Evolutionary conservation across 2,888 invertebrate species (phyloP).

Genomic region (Pandemis cinnamomeana): DNA sequence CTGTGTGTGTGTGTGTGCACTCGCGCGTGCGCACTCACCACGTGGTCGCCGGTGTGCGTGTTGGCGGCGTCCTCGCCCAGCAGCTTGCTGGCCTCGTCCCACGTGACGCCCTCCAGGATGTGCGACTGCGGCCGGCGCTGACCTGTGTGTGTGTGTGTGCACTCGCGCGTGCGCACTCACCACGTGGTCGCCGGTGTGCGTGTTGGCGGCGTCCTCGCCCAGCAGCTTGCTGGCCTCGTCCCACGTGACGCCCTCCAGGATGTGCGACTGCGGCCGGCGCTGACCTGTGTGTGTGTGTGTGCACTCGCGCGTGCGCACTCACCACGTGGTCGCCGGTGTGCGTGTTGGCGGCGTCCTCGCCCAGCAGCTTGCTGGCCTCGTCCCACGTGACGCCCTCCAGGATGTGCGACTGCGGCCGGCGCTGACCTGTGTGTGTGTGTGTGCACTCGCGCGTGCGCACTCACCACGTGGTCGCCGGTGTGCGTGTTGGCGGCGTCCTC

Average conservation of each 20-base stretch:
- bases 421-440: too few relatives aligned
- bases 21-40: constrained; percentile 75
- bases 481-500: constrained; percentile 88
- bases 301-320: background rate
- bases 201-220: constrained; percentile 87
- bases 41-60: constrained; percentile 92
- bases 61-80: constrained; percentile 88
- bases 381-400: constrained; percentile 99
- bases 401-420: constrained; percentile 99
- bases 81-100: constrained; percentile 98
- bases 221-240: constrained; percentile 97
- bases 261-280: constrained; percentile 99
- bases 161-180: constrained; percentile 64
- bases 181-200: constrained; percentile 92
- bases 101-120: constrained; percentile 97
- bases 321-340: constrained; percentile 93
- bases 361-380: constrained; percentile 96
- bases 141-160: too few relatives aligned
- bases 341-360: constrained; percentile 87
- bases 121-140: constrained; percentile 99
- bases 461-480: constrained; percentile 92
- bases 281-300: too few relatives aligned
- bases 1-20: too few relatives aligned
- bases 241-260: constrained; percentile 98
- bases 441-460: background rate